Evolutionary conservation across 2,888 invertebrate genomes (phyloP), one percentile per base, ranked within the genome.

Genomic region (Sturmia bella): DNA sequence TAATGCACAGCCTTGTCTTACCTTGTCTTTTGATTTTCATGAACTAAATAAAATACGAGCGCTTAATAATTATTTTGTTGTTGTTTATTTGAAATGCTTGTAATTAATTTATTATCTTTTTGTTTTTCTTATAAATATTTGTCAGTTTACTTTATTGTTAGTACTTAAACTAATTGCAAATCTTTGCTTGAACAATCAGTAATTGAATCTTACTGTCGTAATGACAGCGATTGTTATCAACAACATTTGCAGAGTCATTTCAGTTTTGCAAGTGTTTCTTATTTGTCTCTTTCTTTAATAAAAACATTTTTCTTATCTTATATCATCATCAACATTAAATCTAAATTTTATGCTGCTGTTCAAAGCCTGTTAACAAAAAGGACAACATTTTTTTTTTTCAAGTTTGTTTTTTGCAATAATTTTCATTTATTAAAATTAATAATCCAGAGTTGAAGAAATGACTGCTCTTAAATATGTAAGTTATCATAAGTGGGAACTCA

Each of bases 111-210:
- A 54, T 19, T 61, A 43, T 41, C 9, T 52, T 70, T 70, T 13
- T 59, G 64, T 70, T 17, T 9, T 63, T 63, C 1, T 45, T 80
- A 72, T 72, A 64, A 76, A 70, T 76, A 66, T 76, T 74, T 80
- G 57, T 45, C 61, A 66, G 76, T 81, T 68, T 85, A 80, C 76
- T 59, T 70, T 76, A 81, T 63, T 24, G 19, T 45, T 74, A 74
- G 79, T 63, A 84, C 84, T 86, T 86, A 81, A 83, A 84, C 72
- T 76, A 37, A 48, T 27, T 73, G 57, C 41, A 17, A 15, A 54
- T 13, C 17, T 56, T 12, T 64, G 32, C 3, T 19, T 54, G 1
- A 32, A 43, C 19, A 52, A 48, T 57, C 57, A 41, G n/a, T 45
- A 37, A 37, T 64, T 19, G 19, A 21, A 19, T 63, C 12, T 19